phyloP scores from a whole-genome alignment of 2,113 vertebrate species.

The Clarias gariepinus region DNA sequence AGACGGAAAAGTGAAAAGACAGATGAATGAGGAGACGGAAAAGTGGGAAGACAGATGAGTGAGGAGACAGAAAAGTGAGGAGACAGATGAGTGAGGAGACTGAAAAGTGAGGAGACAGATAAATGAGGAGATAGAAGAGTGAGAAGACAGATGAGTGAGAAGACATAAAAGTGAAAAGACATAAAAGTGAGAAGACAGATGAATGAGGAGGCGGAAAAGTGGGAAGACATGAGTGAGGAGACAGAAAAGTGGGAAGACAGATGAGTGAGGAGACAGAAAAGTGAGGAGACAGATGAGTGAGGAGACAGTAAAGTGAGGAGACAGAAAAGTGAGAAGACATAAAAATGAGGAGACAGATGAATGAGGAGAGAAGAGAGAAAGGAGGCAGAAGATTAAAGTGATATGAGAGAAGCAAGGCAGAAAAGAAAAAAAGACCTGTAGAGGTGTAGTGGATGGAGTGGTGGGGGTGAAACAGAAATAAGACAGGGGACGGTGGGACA shows the following conservation, averaged over 20 bases:
- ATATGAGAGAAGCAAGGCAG: not conserved
- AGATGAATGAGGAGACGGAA: not conserved
- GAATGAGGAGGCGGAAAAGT: not conserved
- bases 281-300: not conserved
- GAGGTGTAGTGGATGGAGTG: not conserved
- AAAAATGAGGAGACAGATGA: not conserved
- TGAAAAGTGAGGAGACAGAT: not conserved
- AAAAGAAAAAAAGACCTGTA: not conserved
- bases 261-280: not conserved
- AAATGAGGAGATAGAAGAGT: not conserved
- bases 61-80: not conserved
- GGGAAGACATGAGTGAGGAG: too few relatives aligned
- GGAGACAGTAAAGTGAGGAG: too few relatives aligned
- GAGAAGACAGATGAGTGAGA: not conserved
- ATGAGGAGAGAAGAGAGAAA: not conserved
- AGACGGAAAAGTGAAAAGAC: too few relatives aligned
- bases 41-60: not conserved
- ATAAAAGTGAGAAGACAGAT: not conserved
- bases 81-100: not conserved
- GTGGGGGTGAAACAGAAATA: not conserved
- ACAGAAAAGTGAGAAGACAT: not conserved
- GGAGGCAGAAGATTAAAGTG: not conserved
- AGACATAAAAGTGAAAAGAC: not conserved
- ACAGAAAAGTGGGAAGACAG: not conserved
- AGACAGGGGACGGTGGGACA: constrained; percentile 2